Conservation (phyloP, 1,140 invertebrate species). For the Leucophenga varia region DNA sequence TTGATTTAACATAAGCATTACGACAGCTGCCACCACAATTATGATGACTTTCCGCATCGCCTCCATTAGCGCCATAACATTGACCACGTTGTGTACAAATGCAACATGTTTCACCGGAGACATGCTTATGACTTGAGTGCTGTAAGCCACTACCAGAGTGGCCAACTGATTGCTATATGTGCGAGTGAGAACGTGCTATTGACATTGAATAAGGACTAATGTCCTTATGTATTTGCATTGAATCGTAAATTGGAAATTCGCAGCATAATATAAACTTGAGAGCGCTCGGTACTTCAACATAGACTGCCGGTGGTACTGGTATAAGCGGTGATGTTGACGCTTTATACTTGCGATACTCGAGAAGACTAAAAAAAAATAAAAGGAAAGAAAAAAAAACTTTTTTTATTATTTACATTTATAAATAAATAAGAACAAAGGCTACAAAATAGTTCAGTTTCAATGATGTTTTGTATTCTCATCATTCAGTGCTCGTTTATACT, state of each 20-base stretch:
- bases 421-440: background rate
- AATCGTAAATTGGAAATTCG: constrained; percentile 84
- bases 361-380: constrained; percentile 62
- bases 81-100: constrained; percentile 31
- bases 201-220: constrained; percentile 74
- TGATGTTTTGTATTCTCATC: no score
- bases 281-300: constrained; percentile 77
- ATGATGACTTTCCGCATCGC: constrained; percentile 44
- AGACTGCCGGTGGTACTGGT: constrained; percentile 80
- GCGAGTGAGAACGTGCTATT: constrained; percentile 73
- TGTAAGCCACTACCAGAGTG: constrained; percentile 47
- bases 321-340: constrained; percentile 82
- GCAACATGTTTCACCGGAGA: constrained; percentile 4
- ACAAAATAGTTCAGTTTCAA: no score
- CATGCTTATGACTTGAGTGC: constrained; percentile 29
- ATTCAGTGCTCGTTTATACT: no score
- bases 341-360: constrained; percentile 84
- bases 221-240: constrained; percentile 67
- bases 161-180: constrained; percentile 63
- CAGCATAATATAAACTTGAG: constrained; percentile 83
- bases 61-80: constrained; percentile 49
- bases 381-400: background rate
- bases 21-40: constrained; percentile 50
- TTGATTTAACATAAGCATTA: constrained; percentile 47
- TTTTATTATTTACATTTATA: background rate